A percentile compares a stretch with the other conserved stretches of the same genome.
These are phyloP conservation scores for Brienomyrus brachyistius DNA, from an alignment of 2,113 vertebrate species.

Conservation along the genomic window DNA sequence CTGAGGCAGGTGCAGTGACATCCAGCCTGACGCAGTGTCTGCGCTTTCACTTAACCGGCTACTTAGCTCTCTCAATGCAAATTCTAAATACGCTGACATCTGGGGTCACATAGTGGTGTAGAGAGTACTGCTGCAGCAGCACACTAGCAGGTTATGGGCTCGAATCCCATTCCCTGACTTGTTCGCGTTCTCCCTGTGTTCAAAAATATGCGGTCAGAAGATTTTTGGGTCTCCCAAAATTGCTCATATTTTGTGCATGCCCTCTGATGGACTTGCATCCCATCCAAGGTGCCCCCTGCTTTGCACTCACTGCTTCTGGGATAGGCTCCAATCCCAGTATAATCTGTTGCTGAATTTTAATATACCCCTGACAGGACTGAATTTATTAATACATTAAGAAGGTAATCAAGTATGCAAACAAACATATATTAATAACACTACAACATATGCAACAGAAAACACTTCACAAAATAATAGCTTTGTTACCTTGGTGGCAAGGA, in stretches of 20 bases:
- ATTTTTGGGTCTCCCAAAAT: background rate
- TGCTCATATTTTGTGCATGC: background rate
- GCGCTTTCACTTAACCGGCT: background rate
- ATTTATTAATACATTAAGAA: background rate
- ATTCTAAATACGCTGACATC: background rate
- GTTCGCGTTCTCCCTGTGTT: background rate
- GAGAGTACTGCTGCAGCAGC: background rate
- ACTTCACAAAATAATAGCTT: background rate
- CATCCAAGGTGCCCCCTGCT: background rate
- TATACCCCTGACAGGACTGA: background rate
- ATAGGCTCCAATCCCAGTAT: background rate
- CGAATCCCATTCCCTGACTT: background rate
- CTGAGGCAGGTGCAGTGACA: background rate
- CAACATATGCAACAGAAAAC: background rate
- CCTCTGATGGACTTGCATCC: background rate
- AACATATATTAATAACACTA: background rate
- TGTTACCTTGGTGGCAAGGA: background rate
- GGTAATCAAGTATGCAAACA: background rate
- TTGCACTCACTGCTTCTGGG: background rate
- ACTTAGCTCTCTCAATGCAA: background rate
- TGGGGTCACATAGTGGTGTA: background rate
- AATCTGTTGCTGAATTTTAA: background rate
- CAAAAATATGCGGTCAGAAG: background rate
- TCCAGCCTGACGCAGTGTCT: background rate
- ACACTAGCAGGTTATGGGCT: background rate